These are phyloP conservation scores for Varanus komodoensis DNA, from an alignment of 2,113 vertebrate genomes.

Conservation along the genomic window DNA sequence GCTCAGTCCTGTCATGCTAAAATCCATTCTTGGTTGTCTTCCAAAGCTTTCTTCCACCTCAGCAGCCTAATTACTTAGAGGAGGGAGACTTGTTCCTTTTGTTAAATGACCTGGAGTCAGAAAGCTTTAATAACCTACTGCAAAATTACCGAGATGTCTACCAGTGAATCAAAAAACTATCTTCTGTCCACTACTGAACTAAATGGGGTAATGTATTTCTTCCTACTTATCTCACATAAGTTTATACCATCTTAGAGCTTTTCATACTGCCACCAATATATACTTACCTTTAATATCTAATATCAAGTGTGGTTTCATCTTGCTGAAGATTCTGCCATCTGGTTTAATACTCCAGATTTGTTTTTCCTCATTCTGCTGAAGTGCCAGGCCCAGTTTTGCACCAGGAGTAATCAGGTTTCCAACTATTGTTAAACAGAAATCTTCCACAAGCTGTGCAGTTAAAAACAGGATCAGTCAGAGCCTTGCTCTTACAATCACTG, in stretches of 20 bases:
- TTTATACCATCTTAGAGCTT: neutral
- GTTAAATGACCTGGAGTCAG: too few relatives aligned
- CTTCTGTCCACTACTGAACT: neutral
- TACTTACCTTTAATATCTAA: conserved; percentile 96
- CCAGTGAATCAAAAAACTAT: too few relatives aligned
- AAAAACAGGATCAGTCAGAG: conserved; percentile 49
- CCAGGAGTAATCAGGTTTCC: conserved; percentile 89
- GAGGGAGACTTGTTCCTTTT: too few relatives aligned
- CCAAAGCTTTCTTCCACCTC: too few relatives aligned
- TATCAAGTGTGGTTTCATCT: conserved; percentile 88
- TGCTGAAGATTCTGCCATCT: conserved; percentile 87
- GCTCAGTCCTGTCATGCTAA: too few relatives aligned
- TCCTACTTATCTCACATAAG: neutral
- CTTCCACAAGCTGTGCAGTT: conserved; percentile 85
- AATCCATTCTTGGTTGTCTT: too few relatives aligned
- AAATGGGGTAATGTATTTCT: neutral
- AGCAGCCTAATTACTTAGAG: too few relatives aligned
- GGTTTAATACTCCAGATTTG: conserved; percentile 90
- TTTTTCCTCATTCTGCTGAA: conserved; percentile 82
- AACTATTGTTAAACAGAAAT: conserved; percentile 88
- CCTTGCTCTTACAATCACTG: neutral
- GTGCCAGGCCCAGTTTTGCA: conserved; percentile 86
- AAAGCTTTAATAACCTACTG: too few relatives aligned
- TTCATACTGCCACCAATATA: conserved; percentile 44
- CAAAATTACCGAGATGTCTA: too few relatives aligned